Conservation (phyloP, 2,113 vertebrate genomes). For the Barbus barbus region DNA sequence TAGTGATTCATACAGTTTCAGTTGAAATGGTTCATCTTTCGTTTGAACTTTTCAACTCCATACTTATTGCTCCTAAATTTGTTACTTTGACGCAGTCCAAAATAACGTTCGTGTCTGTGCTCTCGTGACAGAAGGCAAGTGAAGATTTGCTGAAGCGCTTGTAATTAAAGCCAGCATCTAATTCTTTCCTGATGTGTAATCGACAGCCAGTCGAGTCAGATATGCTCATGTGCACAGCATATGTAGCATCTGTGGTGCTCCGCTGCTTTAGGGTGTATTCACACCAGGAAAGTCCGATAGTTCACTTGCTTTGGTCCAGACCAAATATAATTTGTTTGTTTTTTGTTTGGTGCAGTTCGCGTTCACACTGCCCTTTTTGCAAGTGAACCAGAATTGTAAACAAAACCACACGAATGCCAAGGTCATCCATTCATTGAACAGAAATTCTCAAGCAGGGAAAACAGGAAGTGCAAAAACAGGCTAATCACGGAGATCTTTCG, state of each 20-base stretch:
- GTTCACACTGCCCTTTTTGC: too few species aligned
- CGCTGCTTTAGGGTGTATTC: not conserved
- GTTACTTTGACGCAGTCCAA: not conserved
- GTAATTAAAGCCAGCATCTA: conserved; percentile 34
- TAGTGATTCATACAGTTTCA: not conserved
- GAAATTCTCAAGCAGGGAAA: too few species aligned
- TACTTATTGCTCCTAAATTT: not conserved
- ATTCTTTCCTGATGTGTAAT: conserved; percentile 28
- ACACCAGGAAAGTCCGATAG: too few species aligned
- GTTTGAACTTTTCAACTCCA: not conserved
- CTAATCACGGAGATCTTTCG: too few species aligned
- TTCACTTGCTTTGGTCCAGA: too few species aligned
- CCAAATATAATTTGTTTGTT: too few species aligned
- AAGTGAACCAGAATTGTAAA: too few species aligned
- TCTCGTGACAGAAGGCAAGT: not conserved
- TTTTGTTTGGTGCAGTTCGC: too few species aligned
- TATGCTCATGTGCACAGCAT: too few species aligned
- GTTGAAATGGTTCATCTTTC: not conserved
- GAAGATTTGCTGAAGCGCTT: not conserved
- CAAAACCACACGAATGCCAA: too few species aligned
- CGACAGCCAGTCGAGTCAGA: not conserved
- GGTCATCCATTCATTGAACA: too few species aligned
- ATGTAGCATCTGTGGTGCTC: not conserved
- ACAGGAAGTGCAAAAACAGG: too few species aligned
- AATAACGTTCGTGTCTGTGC: not conserved